Conservation (phyloP, 2,113 vertebrate genomes). For the Thalassarche chlororhynchos region DNA sequence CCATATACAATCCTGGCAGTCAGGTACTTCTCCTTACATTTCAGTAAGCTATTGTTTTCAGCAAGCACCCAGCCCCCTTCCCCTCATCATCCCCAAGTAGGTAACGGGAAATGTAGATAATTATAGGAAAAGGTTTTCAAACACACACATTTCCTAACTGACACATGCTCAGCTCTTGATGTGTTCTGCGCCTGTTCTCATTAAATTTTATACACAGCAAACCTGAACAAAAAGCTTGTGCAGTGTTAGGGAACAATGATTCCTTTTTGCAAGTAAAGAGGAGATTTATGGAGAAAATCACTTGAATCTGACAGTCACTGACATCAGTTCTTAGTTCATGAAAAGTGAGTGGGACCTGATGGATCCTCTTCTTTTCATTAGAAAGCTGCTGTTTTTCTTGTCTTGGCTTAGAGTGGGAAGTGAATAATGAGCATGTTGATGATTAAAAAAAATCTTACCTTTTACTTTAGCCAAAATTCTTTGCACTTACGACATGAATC, state of each 20-base stretch:
- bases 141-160: slow-evolving; percentile 39
- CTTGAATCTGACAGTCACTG: slow-evolving; percentile 71
- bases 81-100: background rate
- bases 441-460: slow-evolving; percentile 55
- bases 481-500: slow-evolving; percentile 43
- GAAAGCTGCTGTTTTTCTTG: slow-evolving; percentile 62
- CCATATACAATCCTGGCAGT: rapidly evolving
- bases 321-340: slow-evolving; percentile 70
- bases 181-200: slow-evolving; percentile 57
- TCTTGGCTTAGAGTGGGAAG: slow-evolving; percentile 63
- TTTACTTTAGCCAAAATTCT: slow-evolving; percentile 44
- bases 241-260: slow-evolving; percentile 63
- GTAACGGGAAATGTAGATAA: slow-evolving; percentile 2
- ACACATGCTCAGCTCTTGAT: slow-evolving; percentile 47
- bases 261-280: slow-evolving; percentile 65
- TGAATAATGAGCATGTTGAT: slow-evolving; percentile 62
- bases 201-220: slow-evolving; percentile 73
- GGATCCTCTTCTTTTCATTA: slow-evolving; percentile 63
- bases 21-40: background rate
- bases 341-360: slow-evolving; percentile 69
- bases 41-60: background rate
- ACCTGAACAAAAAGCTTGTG: slow-evolving; percentile 61
- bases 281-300: slow-evolving; percentile 71
- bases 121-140: slow-evolving; percentile 57
- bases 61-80: background rate